These are phyloP conservation scores for Saguinus imperator DNA, from an alignment of 2,113 vertebrate species.

Conservation along the genomic window DNA sequence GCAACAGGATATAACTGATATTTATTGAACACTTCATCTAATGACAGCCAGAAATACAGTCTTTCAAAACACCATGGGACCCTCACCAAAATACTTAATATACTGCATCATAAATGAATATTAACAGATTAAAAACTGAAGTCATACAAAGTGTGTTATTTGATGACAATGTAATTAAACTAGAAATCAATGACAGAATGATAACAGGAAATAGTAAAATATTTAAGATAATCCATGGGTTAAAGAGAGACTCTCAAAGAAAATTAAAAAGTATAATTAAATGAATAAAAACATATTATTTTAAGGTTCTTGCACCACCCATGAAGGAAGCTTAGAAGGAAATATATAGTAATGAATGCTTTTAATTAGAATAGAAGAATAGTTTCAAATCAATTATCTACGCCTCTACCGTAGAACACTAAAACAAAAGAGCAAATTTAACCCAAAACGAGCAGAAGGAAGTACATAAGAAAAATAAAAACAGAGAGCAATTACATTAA, in stretches of 20 bases:
- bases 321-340: background rate
- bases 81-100: background rate
- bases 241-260: background rate
- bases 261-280: background rate
- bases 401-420: background rate
- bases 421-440: background rate
- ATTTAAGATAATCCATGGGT: background rate
- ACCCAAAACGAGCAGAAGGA: background rate
- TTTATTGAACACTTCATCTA: background rate
- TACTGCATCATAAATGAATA: background rate
- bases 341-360: background rate
- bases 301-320: background rate
- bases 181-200: background rate
- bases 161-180: conserved; percentile 10
- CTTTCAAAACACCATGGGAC: background rate
- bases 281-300: conserved; percentile 8
- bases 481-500: conserved; percentile 14
- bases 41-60: background rate
- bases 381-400: background rate
- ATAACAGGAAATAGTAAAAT: background rate
- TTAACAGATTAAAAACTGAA: conserved; percentile 17
- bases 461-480: background rate
- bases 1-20: background rate
- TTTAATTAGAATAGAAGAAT: background rate
- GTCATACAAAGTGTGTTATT: background rate